phyloP scores from a whole-genome alignment of 2,113 vertebrate genomes.

The Calyptommatus sinebrachiatus region DNA sequence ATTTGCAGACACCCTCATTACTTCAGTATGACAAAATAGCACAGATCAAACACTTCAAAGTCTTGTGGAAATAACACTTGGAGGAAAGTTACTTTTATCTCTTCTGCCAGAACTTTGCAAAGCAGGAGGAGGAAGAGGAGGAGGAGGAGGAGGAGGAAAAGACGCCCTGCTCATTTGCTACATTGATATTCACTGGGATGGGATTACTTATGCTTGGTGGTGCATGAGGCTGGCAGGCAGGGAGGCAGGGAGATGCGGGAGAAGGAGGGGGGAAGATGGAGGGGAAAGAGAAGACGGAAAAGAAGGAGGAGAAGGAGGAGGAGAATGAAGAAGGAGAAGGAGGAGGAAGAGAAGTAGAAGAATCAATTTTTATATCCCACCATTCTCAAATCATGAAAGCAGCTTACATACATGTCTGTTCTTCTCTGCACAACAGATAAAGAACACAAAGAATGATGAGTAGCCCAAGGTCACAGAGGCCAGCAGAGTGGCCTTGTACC shows the following conservation, averaged over 20 bases:
- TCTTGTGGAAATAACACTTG: not conserved
- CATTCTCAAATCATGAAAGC: not conserved
- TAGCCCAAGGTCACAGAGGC: too few relatives aligned
- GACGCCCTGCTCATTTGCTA: not conserved
- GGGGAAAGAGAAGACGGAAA: not conserved
- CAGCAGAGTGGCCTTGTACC: too few relatives aligned
- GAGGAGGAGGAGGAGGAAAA: not conserved
- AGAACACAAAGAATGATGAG: too few relatives aligned
- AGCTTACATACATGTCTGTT: not conserved
- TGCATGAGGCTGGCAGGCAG: not conserved
- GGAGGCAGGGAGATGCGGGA: too few relatives aligned
- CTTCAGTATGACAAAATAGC: conserved; percentile 22
- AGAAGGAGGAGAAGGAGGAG: not conserved
- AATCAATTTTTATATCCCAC: too few relatives aligned
- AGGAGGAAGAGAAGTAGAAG: not conserved
- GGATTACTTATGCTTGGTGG: not conserved
- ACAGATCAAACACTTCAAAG: conserved; percentile 23
- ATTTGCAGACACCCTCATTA: conserved; percentile 35
- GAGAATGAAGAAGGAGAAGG: too few relatives aligned
- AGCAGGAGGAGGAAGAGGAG: too few relatives aligned
- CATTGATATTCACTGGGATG: not conserved
- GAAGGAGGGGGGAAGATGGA: not conserved
- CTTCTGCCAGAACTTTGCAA: conserved; percentile 4
- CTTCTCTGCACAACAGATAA: too few relatives aligned
- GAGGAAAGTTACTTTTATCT: conserved; percentile 14